A percentile compares a stretch with the other conserved stretches of the same genome.
These are phyloP conservation scores for Brachyrhaphis roseni DNA, from an alignment of 2,797 vertebrate species.

Conservation along the genomic window DNA sequence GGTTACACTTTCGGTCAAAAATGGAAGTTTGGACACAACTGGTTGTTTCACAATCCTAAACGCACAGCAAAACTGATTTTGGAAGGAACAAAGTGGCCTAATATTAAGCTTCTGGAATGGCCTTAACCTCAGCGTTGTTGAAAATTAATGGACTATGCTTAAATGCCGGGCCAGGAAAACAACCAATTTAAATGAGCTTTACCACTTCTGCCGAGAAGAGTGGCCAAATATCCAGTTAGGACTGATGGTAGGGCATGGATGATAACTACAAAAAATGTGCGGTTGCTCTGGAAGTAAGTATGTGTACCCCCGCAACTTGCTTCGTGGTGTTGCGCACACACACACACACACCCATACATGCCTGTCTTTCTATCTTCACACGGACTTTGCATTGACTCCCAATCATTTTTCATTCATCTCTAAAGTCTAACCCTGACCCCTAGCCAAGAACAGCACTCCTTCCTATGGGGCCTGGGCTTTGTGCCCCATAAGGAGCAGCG, in stretches of 20 bases:
- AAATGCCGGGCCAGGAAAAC: background rate
- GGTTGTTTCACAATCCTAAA: background rate
- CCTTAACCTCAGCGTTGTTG: constrained; percentile 7
- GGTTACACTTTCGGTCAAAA: background rate
- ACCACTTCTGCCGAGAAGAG: constrained; percentile 1
- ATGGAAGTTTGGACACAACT: background rate
- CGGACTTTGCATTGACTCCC: background rate
- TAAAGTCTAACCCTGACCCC: background rate
- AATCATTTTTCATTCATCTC: background rate
- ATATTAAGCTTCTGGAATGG: constrained; percentile 24
- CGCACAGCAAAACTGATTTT: background rate
- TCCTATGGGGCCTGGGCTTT: background rate
- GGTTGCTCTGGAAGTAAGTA: background rate
- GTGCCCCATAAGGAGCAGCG: background rate
- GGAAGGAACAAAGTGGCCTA: background rate
- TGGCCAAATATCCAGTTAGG: background rate
- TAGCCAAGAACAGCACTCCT: background rate
- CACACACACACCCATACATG: background rate
- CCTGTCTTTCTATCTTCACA: background rate
- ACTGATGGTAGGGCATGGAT: background rate
- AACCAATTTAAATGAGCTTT: constrained; percentile 1
- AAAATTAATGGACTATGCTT: background rate
- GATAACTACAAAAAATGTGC: background rate
- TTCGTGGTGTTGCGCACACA: background rate
- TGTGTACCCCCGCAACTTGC: background rate